Conservation (phyloP, 2,888 invertebrate species). For the Litoditis marina region DNA sequence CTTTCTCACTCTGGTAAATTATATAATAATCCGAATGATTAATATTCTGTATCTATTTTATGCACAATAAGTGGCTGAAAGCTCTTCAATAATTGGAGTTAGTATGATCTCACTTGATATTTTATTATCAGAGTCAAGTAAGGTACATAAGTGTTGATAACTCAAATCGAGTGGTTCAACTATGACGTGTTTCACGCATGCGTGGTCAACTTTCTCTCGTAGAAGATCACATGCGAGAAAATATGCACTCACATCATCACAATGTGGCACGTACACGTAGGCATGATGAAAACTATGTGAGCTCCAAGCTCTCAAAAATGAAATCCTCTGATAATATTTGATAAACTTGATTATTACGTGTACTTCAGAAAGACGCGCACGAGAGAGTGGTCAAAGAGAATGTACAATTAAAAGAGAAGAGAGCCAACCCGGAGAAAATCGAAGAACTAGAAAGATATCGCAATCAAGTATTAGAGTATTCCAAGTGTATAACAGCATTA, state of each 20-base stretch:
- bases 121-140: too few species aligned
- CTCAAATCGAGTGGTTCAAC: not conserved
- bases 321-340: too few species aligned
- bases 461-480: conserved; percentile 55
- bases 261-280: too few species aligned
- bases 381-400: conserved; percentile 58
- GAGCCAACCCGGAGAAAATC: conserved; percentile 58
- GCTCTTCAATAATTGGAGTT: too few species aligned
- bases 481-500: conserved; percentile 60
- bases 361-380: conserved; percentile 52
- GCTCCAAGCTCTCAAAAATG: too few species aligned
- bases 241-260: too few species aligned
- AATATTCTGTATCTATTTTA: too few species aligned
- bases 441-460: conserved; percentile 57
- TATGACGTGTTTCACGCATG: too few species aligned
- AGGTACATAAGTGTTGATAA: not conserved
- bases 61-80: too few species aligned
- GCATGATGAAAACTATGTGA: too few species aligned
- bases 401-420: conserved; percentile 48
- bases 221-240: not conserved
- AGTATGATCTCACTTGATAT: too few species aligned
- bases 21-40: too few species aligned
- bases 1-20: conserved; percentile 50
- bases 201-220: not conserved
- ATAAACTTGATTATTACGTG: not conserved